Percentiles rank a stretch among this genome's conserved stretches.
Conservation (phyloP, 2,113 vertebrate species). For the Archilochus colubris region DNA sequence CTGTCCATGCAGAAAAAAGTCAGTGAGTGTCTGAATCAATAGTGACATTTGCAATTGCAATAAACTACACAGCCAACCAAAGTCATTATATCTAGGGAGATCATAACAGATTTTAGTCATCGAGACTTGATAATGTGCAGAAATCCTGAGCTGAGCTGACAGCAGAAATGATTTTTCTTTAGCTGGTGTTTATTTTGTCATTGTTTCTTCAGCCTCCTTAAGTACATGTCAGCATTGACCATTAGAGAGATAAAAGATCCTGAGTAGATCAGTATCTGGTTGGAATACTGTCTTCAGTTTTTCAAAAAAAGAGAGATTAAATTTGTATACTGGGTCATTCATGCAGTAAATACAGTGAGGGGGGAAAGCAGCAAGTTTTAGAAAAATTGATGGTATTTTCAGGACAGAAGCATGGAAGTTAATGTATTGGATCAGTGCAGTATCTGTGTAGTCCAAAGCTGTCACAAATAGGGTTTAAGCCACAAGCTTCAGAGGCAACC, state of each 20-base stretch:
- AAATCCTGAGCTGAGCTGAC: not conserved
- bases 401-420: not conserved
- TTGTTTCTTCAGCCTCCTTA: constrained; percentile 49
- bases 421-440: not conserved
- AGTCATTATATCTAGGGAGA: not conserved
- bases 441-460: not conserved
- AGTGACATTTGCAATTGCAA: not conserved
- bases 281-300: not conserved
- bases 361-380: constrained; percentile 17
- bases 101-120: not conserved
- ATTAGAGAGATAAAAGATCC: constrained; percentile 49
- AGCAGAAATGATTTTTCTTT: constrained; percentile 47
- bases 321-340: constrained; percentile 13
- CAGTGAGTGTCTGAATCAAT: not conserved
- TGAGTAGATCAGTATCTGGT: not conserved
- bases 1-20: not conserved
- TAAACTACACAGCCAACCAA: not conserved
- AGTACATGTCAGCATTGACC: constrained; percentile 45
- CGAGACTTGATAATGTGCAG: not conserved
- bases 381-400: constrained; percentile 38
- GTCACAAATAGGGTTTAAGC: not conserved
- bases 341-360: not conserved
- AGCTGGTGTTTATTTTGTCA: constrained; percentile 50
- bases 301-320: constrained; percentile 24
- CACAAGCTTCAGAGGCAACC: not conserved